Base-by-base conservation (phyloP, 2,113 vertebrate species). In the Enhydra lutris region DNA sequence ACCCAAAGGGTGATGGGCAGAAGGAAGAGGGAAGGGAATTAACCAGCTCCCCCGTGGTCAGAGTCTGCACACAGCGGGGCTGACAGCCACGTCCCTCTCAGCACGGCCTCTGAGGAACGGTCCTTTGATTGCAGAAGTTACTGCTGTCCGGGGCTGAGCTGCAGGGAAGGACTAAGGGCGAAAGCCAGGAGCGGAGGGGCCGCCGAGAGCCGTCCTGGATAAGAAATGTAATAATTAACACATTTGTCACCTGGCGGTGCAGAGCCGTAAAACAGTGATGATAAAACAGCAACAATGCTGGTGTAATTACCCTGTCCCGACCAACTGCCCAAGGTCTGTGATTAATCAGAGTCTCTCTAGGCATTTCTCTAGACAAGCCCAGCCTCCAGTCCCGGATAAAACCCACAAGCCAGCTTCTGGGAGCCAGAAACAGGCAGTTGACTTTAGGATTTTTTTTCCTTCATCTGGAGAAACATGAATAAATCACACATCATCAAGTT, bases 401-500 rank as follows among this genome's bases (percentile, higher is more conserved):
- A 98, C 80, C 97, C 96, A 85, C 87, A 89, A 34, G 67, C 80
- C 42, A 1, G 97, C 89, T 97, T 92, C 93, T 81, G 52, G 0
- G 74, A 94, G 81, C 87, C 84, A 93, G 98, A 98, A 98, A 95
- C 96, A 98, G 73, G 71, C 95, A 95, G 98, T 94, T 98, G 98
- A 95, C 97, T 98, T 97, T 1, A 97, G 97, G 97, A 98, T 97
- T 97, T 96, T 97, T 73, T 61, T 57, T 8, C 55, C 97, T 97
- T 98, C 97, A 97, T 98, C 97, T 98, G 97, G 94, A 98, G 98
- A 98, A 98, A 98, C 89, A 96, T 3, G 97, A 99, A 98, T 98
- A 99, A 98, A 99, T 99, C 98, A 98, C 98, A 99, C 97, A 94
- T 97, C 97, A 98, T 98, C 98, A 98, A 94, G 98, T 98, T 99